Evolutionary conservation across 2,888 invertebrate species (phyloP), one percentile per base, ranked within the genome.

Genomic region (Dynastes maya): DNA sequence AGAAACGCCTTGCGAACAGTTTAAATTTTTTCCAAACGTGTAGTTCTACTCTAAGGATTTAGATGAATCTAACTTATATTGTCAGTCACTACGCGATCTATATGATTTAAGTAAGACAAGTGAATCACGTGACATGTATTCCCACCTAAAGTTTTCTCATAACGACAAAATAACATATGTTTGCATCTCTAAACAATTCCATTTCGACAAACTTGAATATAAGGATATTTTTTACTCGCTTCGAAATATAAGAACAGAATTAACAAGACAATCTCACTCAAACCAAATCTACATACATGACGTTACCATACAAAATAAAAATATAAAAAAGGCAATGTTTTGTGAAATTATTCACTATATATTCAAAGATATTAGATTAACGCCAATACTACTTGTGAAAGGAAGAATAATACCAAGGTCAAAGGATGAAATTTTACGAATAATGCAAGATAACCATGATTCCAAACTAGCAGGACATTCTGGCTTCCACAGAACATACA

Each of bases 101-200:
- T 6, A 49, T 49, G 49, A 49, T 49, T 2, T 49, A 13, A 6
- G 2, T 11, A 49, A 49, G 16, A 49, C 13, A 16, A 49, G 1
- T 11, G 49, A 49, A 49, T 2, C 1, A 1, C 11, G 1, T 5
- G 49, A 49, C 6, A 49, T 49, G 6, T 49, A 49, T 5, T 49
- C 49, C 0, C 49, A 49, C 13, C 1, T 49, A 49, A 6, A 49
- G 13, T 49, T 49, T 2, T 6, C 2, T 5, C 1, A 49, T 2
- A 6, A 2, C 2, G 29, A 49, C 13, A 49, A 49, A 5, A 6
- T 63, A 2, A 63, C 63, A 4, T 63, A 63, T 6, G 4, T 63
- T 2, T 63, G 63, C 27, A 29, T 63, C 11, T 63, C 2, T 27
- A 63, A 63, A 63, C 63, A 63, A 27, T 63, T 63, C 27, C 63